These are phyloP conservation scores for Lamellibrachia columna DNA, from an alignment of 2,888 invertebrate genomes.

Conservation along the genomic window DNA sequence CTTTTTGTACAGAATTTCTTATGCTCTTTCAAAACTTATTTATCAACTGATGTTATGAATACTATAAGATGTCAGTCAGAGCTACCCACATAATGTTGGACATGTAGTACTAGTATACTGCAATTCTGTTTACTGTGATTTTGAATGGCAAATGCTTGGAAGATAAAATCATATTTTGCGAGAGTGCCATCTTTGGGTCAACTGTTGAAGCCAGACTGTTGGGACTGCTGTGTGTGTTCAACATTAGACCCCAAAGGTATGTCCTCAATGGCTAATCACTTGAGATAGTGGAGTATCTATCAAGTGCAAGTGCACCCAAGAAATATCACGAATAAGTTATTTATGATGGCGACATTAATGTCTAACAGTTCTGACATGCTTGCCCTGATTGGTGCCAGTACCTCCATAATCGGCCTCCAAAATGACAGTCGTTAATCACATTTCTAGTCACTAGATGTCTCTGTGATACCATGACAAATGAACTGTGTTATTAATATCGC, in stretches of 20 bases:
- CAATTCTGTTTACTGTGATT: not conserved
- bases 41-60: too few relatives aligned
- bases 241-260: not conserved
- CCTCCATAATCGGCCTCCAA: not conserved
- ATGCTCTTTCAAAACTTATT: not conserved
- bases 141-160: too few relatives aligned
- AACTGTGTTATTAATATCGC: not conserved
- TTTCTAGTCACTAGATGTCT: constrained; percentile 5
- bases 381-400: not conserved
- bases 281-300: not conserved
- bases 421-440: constrained; percentile 3
- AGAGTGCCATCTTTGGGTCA: not conserved
- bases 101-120: too few relatives aligned
- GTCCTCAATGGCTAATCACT: not conserved
- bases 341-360: not conserved
- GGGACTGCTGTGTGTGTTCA: not conserved
- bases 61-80: too few relatives aligned
- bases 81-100: too few relatives aligned
- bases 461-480: not conserved
- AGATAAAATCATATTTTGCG: not conserved
- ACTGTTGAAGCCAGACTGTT: not conserved
- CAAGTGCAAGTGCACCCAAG: not conserved
- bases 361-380: not conserved
- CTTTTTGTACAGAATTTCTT: not conserved
- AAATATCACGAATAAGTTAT: constrained; percentile 1